Evolutionary conservation across 2,797 vertebrate species (phyloP), one percentile per base, ranked within the genome.

Genomic region (Arremon brunneinucha): DNA sequence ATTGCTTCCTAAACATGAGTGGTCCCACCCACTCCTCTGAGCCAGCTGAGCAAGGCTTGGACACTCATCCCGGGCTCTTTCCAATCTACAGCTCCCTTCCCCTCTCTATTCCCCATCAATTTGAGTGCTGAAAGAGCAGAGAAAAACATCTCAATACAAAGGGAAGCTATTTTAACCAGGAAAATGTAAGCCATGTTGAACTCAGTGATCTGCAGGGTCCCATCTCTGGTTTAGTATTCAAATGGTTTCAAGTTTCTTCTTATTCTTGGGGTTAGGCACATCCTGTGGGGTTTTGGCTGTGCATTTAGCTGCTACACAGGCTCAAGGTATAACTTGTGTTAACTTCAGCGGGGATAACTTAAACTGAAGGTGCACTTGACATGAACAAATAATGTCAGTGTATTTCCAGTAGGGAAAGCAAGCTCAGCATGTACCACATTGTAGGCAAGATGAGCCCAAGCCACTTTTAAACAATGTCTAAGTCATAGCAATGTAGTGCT

Each of bases 1-100:
- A 89, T 86, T 97, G 94, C 93, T 97, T 78, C 69, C 92, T 96
- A 94, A 97, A 97, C 83, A 95, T 1, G 4, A 69, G 35, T 47
- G 27, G 37, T 86, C 43, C 10, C 26, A 60, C 18, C 41, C 1
- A 0, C 74, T 91, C 47, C 60, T 17, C 30, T 37, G 28, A 55
- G 39, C 59, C 30, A 43, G 65, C 60, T 26, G 47, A 89, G 72
- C 91, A 88, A 85, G 90, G 34, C n/a, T 62, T 87, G 63, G 76
- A 84, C 2, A 3, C 50, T 20, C 0, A 0, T 81, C 37, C 37
- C n/a, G 27, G 32, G 4, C 49, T 68, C 16, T 65, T 84, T 68
- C 63, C 74, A 75, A 23, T 39, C 41, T 28, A 3, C 14, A 49
- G 18, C 49, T 89, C 27, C 34, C 6, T 90, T 86, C 8, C 13